Evolutionary conservation across 2,888 invertebrate genomes (phyloP).

Genomic region (Ectemnius lituratus): DNA sequence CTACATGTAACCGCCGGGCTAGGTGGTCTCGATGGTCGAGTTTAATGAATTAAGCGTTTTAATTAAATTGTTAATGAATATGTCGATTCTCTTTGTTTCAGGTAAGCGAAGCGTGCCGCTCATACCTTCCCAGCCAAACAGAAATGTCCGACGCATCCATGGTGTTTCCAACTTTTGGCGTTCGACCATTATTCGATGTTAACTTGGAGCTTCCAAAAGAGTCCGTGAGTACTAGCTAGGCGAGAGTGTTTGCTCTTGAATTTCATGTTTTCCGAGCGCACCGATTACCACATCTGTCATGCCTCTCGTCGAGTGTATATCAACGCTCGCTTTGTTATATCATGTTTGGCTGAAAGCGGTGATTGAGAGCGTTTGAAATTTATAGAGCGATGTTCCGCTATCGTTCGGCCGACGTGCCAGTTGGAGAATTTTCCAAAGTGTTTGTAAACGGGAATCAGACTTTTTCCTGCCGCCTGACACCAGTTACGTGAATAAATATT

Average conservation of each 20-base stretch:
- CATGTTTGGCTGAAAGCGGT: not conserved
- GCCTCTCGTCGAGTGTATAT: not conserved
- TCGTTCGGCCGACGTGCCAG: too few species aligned
- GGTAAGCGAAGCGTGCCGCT: slow-evolving; percentile 48
- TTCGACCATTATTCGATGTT: slow-evolving; percentile 40
- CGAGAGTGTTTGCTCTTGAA: slow-evolving; percentile 10
- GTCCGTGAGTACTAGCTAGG: not conserved
- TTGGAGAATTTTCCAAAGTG: too few species aligned
- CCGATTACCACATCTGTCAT: not conserved
- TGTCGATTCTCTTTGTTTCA: slow-evolving; percentile 56
- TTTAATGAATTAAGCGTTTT: slow-evolving; percentile 10
- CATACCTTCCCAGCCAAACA: not conserved
- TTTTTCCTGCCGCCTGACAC: slow-evolving; percentile 26
- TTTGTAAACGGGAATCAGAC: not conserved
- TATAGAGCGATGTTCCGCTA: not conserved
- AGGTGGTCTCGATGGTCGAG: slow-evolving; percentile 7
- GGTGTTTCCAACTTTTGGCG: not conserved
- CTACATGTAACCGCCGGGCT: too few species aligned
- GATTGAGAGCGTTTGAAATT: not conserved
- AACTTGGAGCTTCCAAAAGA: slow-evolving; percentile 28
- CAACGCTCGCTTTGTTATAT: not conserved
- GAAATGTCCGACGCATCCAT: not conserved
- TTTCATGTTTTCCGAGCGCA: slow-evolving; percentile 1
- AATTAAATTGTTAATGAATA: slow-evolving; percentile 14
- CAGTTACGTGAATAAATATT: slow-evolving; percentile 16